A percentile compares a stretch with the other conserved stretches of the same genome.
These are phyloP conservation scores for Contarinia nasturtii DNA, from an alignment of 1,140 invertebrate genomes.

Conservation along the genomic window DNA sequence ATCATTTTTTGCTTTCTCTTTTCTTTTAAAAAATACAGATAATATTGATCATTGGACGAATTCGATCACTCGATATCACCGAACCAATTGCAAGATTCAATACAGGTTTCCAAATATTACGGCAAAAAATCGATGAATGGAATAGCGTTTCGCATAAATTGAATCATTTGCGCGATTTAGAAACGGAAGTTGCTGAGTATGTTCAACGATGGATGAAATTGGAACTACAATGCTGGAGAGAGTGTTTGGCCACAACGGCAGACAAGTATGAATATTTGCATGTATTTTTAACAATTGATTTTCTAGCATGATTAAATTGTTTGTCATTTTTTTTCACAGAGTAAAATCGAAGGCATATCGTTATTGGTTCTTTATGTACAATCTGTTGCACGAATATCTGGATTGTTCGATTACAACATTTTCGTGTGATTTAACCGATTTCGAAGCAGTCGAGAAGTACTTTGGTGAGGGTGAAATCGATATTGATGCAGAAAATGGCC, in stretches of 20 bases:
- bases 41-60: slow-evolving; percentile 46
- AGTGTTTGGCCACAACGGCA: slow-evolving; percentile 43
- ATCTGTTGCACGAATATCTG: slow-evolving; percentile 34
- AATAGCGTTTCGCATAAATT: slow-evolving; percentile 73
- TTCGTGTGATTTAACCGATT: slow-evolving; percentile 8
- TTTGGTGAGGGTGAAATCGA: slow-evolving; percentile 10
- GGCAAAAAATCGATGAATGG: slow-evolving; percentile 76
- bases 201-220: slow-evolving; percentile 83
- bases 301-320: no score
- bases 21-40: no score
- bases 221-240: slow-evolving; percentile 74
- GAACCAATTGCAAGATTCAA: slow-evolving; percentile 74
- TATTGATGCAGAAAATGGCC: slow-evolving; percentile 1
- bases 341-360: slow-evolving; percentile 42
- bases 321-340: slow-evolving; percentile 21
- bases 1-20: no score
- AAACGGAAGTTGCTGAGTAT: slow-evolving; percentile 50
- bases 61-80: slow-evolving; percentile 58
- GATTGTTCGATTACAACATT: slow-evolving; percentile 3
- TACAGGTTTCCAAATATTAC: slow-evolving; percentile 72
- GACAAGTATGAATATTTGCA: slow-evolving; percentile 20
- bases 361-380: slow-evolving; percentile 84
- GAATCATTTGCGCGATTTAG: slow-evolving; percentile 57
- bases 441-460: slow-evolving; percentile 12
- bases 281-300: not conserved